A percentile compares a stretch with the other conserved stretches of the same genome.
Conservation (phyloP, 2,888 invertebrate genomes). For the Prosopocoilus inquinatus region DNA sequence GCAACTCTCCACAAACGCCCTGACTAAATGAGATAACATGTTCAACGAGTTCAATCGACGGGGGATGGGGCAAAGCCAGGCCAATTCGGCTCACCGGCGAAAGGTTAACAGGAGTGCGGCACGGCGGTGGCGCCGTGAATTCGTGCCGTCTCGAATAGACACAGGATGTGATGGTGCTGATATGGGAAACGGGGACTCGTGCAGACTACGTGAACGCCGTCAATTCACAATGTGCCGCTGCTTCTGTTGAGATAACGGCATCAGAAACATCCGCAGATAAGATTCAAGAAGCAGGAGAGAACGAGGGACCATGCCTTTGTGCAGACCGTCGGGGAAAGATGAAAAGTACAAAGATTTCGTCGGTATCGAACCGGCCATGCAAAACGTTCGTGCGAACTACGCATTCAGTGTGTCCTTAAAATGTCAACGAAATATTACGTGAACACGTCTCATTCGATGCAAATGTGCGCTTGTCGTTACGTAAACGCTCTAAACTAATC, state of each 20-base stretch:
- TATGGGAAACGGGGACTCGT: constrained; percentile 1
- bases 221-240: constrained; percentile 6
- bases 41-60: neutral
- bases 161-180: constrained; percentile 1
- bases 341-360: too few relatives aligned
- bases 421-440: too few relatives aligned
- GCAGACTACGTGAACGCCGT: constrained; percentile 6
- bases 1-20: too few relatives aligned
- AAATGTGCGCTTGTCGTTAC: too few relatives aligned
- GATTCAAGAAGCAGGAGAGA: constrained; percentile 10
- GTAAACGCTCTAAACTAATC: too few relatives aligned
- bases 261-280: constrained; percentile 13
- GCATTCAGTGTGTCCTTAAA: too few relatives aligned
- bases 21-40: too few relatives aligned
- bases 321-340: neutral
- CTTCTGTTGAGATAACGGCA: constrained; percentile 6
- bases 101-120: constrained; percentile 17
- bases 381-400: too few relatives aligned
- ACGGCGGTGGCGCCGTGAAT: constrained; percentile 21
- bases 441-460: too few relatives aligned
- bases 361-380: too few relatives aligned
- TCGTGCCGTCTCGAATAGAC: constrained; percentile 8
- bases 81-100: constrained; percentile 30
- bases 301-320: constrained; percentile 9
- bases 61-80: constrained; percentile 22